Base-by-base conservation (phyloP, 2,113 vertebrate genomes). In the Polypterus bichir region DNA sequence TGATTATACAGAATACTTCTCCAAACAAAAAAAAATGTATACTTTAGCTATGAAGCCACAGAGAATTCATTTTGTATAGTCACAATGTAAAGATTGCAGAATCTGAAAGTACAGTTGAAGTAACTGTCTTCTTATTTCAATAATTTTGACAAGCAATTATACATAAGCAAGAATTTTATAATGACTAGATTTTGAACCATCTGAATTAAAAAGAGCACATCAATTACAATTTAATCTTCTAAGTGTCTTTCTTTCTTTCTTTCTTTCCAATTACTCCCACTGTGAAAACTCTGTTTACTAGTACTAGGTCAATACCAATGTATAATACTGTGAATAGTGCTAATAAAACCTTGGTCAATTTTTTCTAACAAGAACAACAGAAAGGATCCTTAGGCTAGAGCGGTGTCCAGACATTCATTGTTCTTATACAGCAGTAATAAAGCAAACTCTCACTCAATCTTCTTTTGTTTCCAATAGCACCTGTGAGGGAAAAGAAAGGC, bases 311-410 rank as follows among this genome's bases (percentile, higher is more conserved):
- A 66, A 59, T 66, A 62, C 49, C n/a, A 52, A 47, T 47, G 61
- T 62, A 68, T 70, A 64, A 73, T 66, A 61, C 64, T 62, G 44
- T 44, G 44, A n/a, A 59, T 55, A 27, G 58, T 59, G 53, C 49
- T 68, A 57, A 71, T 64, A 60, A 68, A 66, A 70, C 64, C 55
- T 52, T 66, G 66, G 62, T 61, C 49, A 27, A 54, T 64, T 11
- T 45, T 27, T 51, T 27, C 46, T 2, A 51, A 47, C 51, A 66
- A 64, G 47, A 57, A 68, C 47, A 64, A 60, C 60, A 71, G 62
- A 62, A 67, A 9, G 46, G 66, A 62, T 46, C 48, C 60, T 11
- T 27, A 47, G 62, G 55, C 65, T 49, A 62, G 60, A 5, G 48
- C 44, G 49, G 49, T 67, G 65, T 44, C 56, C 49, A 44, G 48